These are phyloP conservation scores for Chironomus striatipennis DNA, from an alignment of 1,140 invertebrate species.

Conservation along the genomic window DNA sequence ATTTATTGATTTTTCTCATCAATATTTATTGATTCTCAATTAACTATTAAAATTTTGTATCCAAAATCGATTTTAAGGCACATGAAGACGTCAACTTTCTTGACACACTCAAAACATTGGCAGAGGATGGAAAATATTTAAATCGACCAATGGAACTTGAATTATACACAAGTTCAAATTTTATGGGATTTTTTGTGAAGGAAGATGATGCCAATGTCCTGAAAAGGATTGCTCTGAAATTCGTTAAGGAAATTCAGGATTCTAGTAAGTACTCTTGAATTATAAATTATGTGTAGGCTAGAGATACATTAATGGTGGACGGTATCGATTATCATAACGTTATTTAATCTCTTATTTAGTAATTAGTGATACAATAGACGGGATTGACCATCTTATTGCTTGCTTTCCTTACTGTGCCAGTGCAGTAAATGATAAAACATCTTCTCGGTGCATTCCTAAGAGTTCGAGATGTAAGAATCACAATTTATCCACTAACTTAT, in stretches of 20 bases:
- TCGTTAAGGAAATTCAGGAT: constrained; percentile 65
- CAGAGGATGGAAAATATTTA: constrained; percentile 51
- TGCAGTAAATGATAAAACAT: constrained; percentile 33
- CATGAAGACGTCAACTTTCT: constrained; percentile 24
- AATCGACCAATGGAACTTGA: constrained; percentile 59
- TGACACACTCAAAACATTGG: constrained; percentile 55
- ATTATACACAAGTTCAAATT: constrained; percentile 73
- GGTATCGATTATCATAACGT: constrained; percentile 10
- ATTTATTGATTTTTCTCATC: not conserved
- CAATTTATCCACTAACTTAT: constrained; percentile 27
- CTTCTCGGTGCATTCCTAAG: constrained; percentile 38
- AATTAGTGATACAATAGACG: constrained; percentile 53
- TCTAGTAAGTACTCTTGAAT: constrained; percentile 48
- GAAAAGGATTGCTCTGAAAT: constrained; percentile 63
- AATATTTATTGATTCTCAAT: not conserved
- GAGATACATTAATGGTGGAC: constrained; percentile 24
- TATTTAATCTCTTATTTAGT: constrained; percentile 30
- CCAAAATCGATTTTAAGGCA: not conserved
- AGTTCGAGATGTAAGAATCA: constrained; percentile 40
- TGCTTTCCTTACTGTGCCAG: constrained; percentile 60
- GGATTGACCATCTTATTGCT: constrained; percentile 56
- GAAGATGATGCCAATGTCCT: constrained; percentile 67
- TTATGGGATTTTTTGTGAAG: constrained; percentile 77
- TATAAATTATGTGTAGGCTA: too few relatives aligned
- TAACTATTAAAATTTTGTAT: not conserved